Evolutionary conservation across 2,113 vertebrate species (phyloP).

Genomic region (Tragelaphus scriptus): DNA sequence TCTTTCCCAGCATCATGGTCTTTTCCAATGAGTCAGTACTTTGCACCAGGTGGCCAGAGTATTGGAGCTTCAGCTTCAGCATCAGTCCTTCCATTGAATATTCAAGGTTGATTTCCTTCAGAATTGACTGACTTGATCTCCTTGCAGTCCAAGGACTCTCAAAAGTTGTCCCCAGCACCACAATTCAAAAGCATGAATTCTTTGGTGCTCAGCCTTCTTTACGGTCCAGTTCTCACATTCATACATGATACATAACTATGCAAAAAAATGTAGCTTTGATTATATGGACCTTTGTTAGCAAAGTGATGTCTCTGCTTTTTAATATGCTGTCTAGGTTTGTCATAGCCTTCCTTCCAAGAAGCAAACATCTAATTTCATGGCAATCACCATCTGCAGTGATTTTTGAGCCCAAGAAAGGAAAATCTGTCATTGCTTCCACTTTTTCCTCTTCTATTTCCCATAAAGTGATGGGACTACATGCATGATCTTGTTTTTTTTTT

Average conservation of each 20-base stretch:
- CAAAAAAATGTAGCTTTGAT: not conserved
- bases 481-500: not conserved
- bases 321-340: not conserved
- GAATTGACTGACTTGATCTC: not conserved
- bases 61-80: not conserved
- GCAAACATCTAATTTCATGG: not conserved
- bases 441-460: not conserved
- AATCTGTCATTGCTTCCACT: not conserved
- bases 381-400: not conserved
- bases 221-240: rapidly evolving
- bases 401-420: not conserved
- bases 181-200: not conserved
- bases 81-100: not conserved
- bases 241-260: not conserved
- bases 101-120: not conserved
- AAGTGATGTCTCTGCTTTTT: not conserved
- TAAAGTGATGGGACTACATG: not conserved
- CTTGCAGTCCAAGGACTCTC: not conserved
- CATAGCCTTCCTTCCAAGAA: not conserved
- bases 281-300: not conserved
- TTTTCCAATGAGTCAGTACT: not conserved
- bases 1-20: not conserved
- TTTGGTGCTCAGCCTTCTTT: not conserved
- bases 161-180: not conserved
- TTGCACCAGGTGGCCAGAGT: not conserved